Evolutionary conservation across 2,113 vertebrate species (phyloP), one percentile per base, ranked within the genome.

Genomic region (Hippocampus abdominalis): DNA sequence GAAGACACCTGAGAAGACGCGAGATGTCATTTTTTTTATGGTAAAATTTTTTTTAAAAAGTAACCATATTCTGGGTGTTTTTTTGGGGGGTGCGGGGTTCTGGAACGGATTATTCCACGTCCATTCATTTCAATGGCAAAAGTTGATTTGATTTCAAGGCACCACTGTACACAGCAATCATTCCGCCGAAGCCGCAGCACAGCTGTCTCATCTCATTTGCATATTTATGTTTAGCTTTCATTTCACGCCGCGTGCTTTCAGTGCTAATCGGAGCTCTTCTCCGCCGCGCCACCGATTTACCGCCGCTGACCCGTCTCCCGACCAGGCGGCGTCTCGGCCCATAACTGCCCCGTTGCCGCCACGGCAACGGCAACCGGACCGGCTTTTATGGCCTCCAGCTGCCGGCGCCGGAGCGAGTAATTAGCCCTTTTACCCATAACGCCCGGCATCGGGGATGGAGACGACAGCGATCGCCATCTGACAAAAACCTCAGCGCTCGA

Each of bases 221-320:
- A 64, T 64, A 64, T 64, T 64, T 27, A 64, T 64, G 63, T 46
- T 64, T 64, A 64, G 63, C 63, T 64, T 64, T 64, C 63, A 64
- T 46, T 64, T 64, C 63, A 64, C 63, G 42, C 40, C 42, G 39
- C 23, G 40, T 27, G 63, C n/a, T 13, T 46, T 64, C 63, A 64
- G n/a, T 2, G 63, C 63, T 32, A 60, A 32, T 60, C 57, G 5
- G 57, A 60, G 57, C 57, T 23, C 54, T 23, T 57, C 60, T 32
- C 60, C 32, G 2, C 16, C 60, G 60, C 39, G 32, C 32, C 36
- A 13, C 21, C 39, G 36, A 7, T 62, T 62, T 40, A 23, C 63
- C 63, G 63, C 63, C 63, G 9, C 40, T 27, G 63, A 64, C 42
- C 63, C n/a, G n/a, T 46, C 40, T 46, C n/a, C 23, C 40, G 16